A percentile compares a stretch with the other conserved stretches of the same genome.
Evolutionary conservation across 2,113 vertebrate species (phyloP).

Genomic region (Cryptoleucopteryx plumbea): DNA sequence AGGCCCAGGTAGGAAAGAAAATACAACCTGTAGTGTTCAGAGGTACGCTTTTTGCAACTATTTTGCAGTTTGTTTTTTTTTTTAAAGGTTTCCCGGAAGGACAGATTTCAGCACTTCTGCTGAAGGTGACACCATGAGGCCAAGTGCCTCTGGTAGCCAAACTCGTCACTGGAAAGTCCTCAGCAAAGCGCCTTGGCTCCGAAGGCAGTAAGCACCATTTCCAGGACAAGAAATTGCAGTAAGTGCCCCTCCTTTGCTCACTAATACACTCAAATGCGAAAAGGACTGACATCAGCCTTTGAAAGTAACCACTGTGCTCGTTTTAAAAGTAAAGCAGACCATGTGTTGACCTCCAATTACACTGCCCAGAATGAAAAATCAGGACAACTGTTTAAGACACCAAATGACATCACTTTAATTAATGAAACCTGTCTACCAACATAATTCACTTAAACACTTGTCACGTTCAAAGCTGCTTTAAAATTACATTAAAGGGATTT

Average conservation of each 20-base stretch:
- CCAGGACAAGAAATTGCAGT: neutral
- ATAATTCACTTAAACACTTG: constrained; percentile 47
- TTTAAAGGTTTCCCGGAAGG: neutral
- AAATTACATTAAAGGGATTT: constrained; percentile 39
- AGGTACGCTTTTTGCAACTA: neutral
- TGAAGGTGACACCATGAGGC: neutral
- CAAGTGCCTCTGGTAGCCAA: neutral
- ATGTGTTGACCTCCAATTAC: constrained; percentile 29
- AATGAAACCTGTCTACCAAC: constrained; percentile 44
- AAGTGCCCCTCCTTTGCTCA: neutral
- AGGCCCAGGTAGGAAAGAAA: neutral
- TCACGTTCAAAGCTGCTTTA: constrained; percentile 49
- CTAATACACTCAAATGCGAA: neutral
- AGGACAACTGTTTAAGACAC: constrained; percentile 27
- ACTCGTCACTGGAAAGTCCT: neutral
- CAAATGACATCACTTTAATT: constrained; percentile 48
- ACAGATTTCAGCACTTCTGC: neutral
- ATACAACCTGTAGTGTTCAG: accelerated
- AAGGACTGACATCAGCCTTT: constrained; percentile 7
- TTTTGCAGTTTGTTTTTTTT: neutral
- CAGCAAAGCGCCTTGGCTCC: neutral
- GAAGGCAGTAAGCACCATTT: neutral
- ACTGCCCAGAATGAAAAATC: constrained; percentile 1
- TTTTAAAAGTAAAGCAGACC: constrained; percentile 28
- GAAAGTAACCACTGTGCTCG: neutral